Percentiles rank a stretch among this genome's conserved stretches.
These are phyloP conservation scores for Pseudochirops corinnae DNA, from an alignment of 2,797 vertebrate genomes.

Conservation along the genomic window DNA sequence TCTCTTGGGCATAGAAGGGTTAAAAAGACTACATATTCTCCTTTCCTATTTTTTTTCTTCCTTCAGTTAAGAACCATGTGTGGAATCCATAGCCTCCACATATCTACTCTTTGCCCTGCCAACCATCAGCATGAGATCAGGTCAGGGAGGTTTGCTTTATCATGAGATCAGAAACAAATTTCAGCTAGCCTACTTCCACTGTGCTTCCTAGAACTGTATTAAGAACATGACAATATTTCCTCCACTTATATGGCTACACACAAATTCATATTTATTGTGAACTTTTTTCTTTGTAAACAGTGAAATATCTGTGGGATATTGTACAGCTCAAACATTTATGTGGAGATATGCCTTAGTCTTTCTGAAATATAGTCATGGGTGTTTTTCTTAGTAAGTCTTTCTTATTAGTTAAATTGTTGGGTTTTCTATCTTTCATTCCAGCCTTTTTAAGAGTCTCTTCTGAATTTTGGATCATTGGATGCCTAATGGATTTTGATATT, in stretches of 20 bases:
- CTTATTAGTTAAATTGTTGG: background rate
- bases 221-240: background rate
- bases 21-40: background rate
- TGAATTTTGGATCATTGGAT: constrained; percentile 3
- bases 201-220: background rate
- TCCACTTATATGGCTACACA: background rate
- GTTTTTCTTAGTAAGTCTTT: background rate
- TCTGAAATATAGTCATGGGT: background rate
- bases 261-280: background rate
- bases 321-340: background rate
- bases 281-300: background rate
- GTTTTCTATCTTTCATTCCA: background rate
- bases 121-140: background rate
- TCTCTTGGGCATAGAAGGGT: background rate
- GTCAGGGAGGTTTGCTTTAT: background rate
- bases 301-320: background rate
- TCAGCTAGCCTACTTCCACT: background rate
- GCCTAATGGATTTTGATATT: background rate
- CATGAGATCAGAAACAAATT: background rate
- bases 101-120: background rate
- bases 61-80: background rate
- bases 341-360: background rate
- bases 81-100: background rate
- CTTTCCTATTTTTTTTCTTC: background rate
- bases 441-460: background rate